Conservation (phyloP, 2,888 invertebrate genomes). For the Sesia apiformis region DNA sequence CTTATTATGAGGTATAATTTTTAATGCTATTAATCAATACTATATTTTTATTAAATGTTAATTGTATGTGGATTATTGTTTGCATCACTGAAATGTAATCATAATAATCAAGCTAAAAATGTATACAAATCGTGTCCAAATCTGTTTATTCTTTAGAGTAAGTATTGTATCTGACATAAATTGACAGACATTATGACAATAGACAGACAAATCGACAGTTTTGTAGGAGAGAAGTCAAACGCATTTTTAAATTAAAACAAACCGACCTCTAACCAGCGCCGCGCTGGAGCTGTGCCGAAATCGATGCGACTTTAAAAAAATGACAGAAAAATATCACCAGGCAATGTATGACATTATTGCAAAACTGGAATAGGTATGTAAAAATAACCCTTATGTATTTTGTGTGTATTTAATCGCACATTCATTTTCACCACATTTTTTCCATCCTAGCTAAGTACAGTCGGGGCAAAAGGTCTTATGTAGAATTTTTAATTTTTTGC, state of each 20-base stretch:
- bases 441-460: not conserved
- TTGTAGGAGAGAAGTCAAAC: no score
- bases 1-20: no score
- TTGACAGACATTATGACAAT: no score
- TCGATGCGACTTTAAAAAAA: not conserved
- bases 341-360: not conserved
- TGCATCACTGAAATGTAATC: no score
- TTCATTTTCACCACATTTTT: not conserved
- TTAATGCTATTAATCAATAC: no score
- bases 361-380: not conserved
- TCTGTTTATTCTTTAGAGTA: no score
- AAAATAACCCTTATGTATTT: not conserved
- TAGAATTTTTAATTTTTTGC: not conserved
- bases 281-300: not conserved
- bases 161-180: no score
- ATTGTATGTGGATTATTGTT: no score
- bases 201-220: no score
- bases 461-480: not conserved
- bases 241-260: not conserved
- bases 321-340: not conserved
- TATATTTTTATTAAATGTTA: no score
- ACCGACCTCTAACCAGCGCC: not conserved
- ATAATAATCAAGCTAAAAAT: no score
- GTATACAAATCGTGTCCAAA: no score
- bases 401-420: not conserved